Base-by-base conservation (phyloP, 2,888 invertebrate genomes). In the Harpalus rubripes region DNA sequence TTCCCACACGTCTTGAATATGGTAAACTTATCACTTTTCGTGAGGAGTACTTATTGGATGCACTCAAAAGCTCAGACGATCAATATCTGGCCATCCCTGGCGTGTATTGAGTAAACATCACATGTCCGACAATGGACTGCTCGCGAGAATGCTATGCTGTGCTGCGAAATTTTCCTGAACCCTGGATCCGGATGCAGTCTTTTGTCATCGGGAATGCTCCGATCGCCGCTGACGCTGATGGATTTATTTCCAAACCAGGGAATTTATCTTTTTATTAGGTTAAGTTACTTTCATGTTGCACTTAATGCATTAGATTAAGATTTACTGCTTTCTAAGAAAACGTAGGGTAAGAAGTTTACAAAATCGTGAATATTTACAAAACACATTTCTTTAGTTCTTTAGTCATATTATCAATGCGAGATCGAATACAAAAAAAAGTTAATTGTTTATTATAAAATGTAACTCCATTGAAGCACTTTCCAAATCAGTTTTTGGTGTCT, bases 51-150 rank as follows among this genome's bases (percentile, higher is more conserved):
- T 63, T 63, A 68, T 68, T 68, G 32, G 68, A 39, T 68, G 68
- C 68, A 68, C 68, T 68, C 68, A 68, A 68, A 68, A 68, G 68
- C 68, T 68, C 39, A 68, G 12, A n/a, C 68, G 68, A 68, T 68
- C 68, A 68, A 68, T 68, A 68, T 39, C 68, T 68, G 15, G 68
- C 39, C 68, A 68, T n/a, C 68, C 68, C 68, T n/a, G 39, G 68
- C 26, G 68, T 68, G 68, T 68, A 68, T 68, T 68, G 68, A 39
- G 68, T 68, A 68, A 68, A 68, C 68, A 68, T 68, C 68, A 68
- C 68, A 39, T 68, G 68, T 68, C 68, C 68, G 68, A 39, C 68
- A 68, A 68, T 39, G 68, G 68, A 32, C 39, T n/a, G 68, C 39
- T n/a, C 26, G 39, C 39, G 68, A 39, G 39, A 39, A 15, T 68